Conservation (phyloP, 2,888 invertebrate species). For the Prosapia bicincta region DNA sequence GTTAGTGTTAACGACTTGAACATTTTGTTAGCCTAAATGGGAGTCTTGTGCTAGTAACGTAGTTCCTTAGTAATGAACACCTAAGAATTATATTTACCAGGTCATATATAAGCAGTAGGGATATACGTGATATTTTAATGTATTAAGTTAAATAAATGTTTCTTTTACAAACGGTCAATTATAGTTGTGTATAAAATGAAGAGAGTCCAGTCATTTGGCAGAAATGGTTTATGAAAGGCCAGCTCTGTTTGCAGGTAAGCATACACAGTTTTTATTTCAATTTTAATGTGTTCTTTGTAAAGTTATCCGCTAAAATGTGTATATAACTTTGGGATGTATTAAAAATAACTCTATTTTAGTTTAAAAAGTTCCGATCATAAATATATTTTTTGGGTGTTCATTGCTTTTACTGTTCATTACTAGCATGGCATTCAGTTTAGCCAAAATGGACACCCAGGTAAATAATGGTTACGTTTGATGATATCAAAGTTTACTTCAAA, state of each 20-base stretch:
- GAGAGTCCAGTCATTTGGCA: background rate
- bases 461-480: too few species aligned
- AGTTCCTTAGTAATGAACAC: conserved; percentile 2
- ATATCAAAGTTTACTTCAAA: too few species aligned
- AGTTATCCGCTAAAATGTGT: too few species aligned
- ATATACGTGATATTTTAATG: background rate
- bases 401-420: background rate
- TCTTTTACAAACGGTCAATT: too few species aligned
- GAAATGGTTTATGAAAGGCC: background rate
- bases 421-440: background rate
- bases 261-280: background rate
- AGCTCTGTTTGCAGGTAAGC: background rate
- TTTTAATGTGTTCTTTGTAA: too few species aligned
- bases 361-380: too few species aligned
- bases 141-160: too few species aligned
- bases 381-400: background rate
- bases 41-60: too few species aligned
- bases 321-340: too few species aligned
- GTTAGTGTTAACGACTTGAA: too few species aligned
- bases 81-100: background rate
- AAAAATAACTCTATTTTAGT: too few species aligned
- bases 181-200: background rate
- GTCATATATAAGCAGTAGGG: background rate
- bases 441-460: background rate
- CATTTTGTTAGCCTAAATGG: too few species aligned